A percentile compares a stretch with the other conserved stretches of the same genome.
phyloP scores from a whole-genome alignment of 2,113 vertebrate genomes.

The Myrmecophaga tridactyla region DNA sequence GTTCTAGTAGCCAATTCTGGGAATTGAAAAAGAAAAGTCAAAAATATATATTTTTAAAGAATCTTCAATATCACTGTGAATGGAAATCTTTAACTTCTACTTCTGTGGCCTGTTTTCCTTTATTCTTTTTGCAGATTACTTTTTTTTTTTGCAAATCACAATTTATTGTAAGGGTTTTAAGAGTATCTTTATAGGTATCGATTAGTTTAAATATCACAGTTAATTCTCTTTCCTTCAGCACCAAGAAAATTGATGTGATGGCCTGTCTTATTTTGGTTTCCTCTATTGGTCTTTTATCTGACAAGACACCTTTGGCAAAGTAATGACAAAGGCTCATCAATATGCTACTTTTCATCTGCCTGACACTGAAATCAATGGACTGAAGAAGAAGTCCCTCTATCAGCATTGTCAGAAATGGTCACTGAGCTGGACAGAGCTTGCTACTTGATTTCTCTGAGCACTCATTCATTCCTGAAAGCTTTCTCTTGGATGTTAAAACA shows the following conservation, averaged over 20 bases:
- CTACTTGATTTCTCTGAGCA: constrained; percentile 67
- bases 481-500: constrained; percentile 75
- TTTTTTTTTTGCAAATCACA: constrained; percentile 34
- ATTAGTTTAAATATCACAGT: constrained; percentile 77
- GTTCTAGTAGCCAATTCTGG: neutral
- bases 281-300: constrained; percentile 82
- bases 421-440: constrained; percentile 63
- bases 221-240: constrained; percentile 77
- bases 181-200: constrained; percentile 59
- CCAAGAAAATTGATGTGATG: constrained; percentile 78
- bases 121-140: neutral
- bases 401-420: constrained; percentile 76
- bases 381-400: constrained; percentile 73
- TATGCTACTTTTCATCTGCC: constrained; percentile 83
- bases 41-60: neutral
- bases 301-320: constrained; percentile 82
- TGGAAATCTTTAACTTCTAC: neutral
- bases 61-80: neutral
- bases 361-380: constrained; percentile 84
- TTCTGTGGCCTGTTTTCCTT: neutral
- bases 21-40: neutral
- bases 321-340: constrained; percentile 81
- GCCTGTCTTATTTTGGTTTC: constrained; percentile 81
- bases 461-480: constrained; percentile 71
- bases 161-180: constrained; percentile 65